These are phyloP conservation scores for Astur gentilis DNA, from an alignment of 2,113 vertebrate genomes.

Conservation along the genomic window DNA sequence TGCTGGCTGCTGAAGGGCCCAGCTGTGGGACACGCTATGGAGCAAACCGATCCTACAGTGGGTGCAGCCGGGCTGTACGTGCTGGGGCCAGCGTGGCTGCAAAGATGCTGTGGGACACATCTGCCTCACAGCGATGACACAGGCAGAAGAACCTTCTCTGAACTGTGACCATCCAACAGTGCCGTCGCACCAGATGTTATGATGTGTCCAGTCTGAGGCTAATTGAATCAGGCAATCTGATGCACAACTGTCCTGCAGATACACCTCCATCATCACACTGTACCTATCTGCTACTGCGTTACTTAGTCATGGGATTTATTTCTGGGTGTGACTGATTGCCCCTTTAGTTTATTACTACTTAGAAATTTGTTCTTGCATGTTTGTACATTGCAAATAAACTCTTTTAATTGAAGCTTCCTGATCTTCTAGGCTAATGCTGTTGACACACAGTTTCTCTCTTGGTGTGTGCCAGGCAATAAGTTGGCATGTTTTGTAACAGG, in stretches of 20 bases:
- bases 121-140: no score
- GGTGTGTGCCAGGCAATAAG: neutral
- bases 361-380: neutral
- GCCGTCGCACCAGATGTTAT: accelerated
- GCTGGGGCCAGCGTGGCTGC: neutral
- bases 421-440: neutral
- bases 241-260: neutral
- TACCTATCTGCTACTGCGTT: neutral
- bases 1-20: neutral
- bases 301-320: neutral
- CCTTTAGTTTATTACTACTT: neutral
- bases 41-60: neutral
- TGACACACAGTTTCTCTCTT: neutral
- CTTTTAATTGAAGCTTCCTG: neutral
- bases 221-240: neutral
- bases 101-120: neutral
- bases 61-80: neutral
- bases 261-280: neutral
- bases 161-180: neutral
- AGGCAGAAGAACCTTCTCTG: neutral
- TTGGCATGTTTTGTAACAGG: neutral
- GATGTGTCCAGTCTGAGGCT: neutral
- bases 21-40: accelerated
- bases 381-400: neutral
- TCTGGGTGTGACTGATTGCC: neutral